These are phyloP conservation scores for Drosophila paranaensis DNA, from an alignment of 2,888 invertebrate genomes.

Conservation along the genomic window DNA sequence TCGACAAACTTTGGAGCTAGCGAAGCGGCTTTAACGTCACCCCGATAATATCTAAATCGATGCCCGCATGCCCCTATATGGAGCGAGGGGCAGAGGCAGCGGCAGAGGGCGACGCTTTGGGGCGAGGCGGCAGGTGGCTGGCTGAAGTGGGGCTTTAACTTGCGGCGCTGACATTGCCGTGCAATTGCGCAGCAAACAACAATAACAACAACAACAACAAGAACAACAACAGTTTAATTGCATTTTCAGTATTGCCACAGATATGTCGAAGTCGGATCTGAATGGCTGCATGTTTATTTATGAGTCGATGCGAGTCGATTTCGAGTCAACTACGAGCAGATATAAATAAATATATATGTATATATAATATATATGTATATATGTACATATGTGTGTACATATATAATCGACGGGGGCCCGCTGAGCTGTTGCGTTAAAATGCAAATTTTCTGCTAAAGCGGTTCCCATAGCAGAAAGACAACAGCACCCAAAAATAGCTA, in stretches of 20 bases:
- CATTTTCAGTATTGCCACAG: constrained; percentile 51
- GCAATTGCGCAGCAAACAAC: constrained; percentile 51
- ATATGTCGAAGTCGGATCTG: constrained; percentile 51
- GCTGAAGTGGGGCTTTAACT: constrained; percentile 19
- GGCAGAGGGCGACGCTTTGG: not conserved
- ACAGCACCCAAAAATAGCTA: not conserved
- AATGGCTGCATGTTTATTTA: constrained; percentile 66
- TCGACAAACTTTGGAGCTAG: constrained; percentile 10
- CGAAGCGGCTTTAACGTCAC: constrained; percentile 42
- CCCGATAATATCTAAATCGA: constrained; percentile 44
- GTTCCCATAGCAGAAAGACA: constrained; percentile 33
- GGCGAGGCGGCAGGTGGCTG: not conserved
- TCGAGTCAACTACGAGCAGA: constrained; percentile 25
- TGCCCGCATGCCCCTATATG: constrained; percentile 45
- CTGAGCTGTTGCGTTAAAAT: constrained; percentile 46
- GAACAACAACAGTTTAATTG: constrained; percentile 46
- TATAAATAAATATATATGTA: not conserved
- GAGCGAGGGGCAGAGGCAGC: not conserved
- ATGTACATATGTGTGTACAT: not conserved
- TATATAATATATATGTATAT: not conserved
- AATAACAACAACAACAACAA: constrained; percentile 12
- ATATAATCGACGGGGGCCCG: constrained; percentile 29
- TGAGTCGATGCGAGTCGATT: constrained; percentile 56
- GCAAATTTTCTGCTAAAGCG: constrained; percentile 46
- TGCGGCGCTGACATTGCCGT: constrained; percentile 48